Evolutionary conservation across 2,888 invertebrate species (phyloP).

Genomic region (Nemotelus pantherinus): DNA sequence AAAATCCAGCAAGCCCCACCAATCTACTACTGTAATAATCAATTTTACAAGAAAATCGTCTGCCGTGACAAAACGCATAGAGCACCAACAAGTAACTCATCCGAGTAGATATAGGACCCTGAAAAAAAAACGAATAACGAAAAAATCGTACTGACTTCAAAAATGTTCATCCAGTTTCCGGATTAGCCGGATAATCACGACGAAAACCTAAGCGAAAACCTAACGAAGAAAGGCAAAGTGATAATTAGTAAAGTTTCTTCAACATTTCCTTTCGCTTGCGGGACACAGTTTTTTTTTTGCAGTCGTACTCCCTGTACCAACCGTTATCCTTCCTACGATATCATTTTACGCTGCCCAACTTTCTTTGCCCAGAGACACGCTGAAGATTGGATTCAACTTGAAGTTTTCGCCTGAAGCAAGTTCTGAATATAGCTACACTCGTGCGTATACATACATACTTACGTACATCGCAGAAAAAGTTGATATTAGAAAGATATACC

Average conservation of each 20-base stretch:
- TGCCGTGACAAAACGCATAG: not conserved
- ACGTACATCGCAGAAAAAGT: too few species aligned
- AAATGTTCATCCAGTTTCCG: conserved; percentile 38
- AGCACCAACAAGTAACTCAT: not conserved
- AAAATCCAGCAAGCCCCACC: not conserved
- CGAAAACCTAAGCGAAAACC: conserved; percentile 21
- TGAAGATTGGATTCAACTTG: not conserved
- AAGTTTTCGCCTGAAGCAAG: too few species aligned
- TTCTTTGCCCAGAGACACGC: not conserved
- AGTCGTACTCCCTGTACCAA: not conserved
- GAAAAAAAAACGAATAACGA: not conserved
- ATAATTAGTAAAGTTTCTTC: conserved; percentile 40
- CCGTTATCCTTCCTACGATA: not conserved
- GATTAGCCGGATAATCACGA: conserved; percentile 36
- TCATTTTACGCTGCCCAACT: too few species aligned
- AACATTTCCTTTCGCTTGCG: not conserved
- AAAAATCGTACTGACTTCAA: conserved; percentile 2
- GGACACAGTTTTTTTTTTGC: not conserved
- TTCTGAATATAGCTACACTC: too few species aligned
- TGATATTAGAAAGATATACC: too few species aligned
- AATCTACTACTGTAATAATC: not conserved
- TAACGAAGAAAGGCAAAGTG: conserved; percentile 27
- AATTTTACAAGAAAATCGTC: conserved; percentile 22
- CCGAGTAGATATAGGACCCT: not conserved
- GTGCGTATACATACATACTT: too few species aligned